Percentiles rank a stretch among this genome's conserved stretches.
These are phyloP conservation scores for Trachelus tabidus DNA, from an alignment of 2,888 invertebrate species.

Conservation along the genomic window DNA sequence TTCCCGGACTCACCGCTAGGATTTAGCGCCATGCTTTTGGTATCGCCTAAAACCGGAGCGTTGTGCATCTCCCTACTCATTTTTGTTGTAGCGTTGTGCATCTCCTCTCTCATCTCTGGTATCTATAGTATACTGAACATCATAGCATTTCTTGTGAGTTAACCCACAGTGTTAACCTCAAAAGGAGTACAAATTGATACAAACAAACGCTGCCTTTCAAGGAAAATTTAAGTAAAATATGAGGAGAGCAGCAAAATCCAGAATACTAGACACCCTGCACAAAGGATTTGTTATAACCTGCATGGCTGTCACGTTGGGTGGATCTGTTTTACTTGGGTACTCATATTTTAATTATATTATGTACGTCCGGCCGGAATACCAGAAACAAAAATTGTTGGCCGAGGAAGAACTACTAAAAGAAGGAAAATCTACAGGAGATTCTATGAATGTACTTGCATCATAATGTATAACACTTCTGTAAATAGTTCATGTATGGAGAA, in stretches of 20 bases:
- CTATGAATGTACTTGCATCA: slow-evolving; percentile 11
- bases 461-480: neutral
- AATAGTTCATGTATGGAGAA: neutral
- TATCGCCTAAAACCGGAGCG: too few species aligned
- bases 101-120: too few species aligned
- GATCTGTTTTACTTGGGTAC: slow-evolving; percentile 59
- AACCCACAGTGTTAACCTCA: neutral
- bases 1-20: too few species aligned
- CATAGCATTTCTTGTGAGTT: neutral
- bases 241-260: slow-evolving; percentile 66
- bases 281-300: slow-evolving; percentile 67
- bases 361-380: slow-evolving; percentile 63
- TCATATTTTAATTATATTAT: slow-evolving; percentile 67
- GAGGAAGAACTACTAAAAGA: slow-evolving; percentile 68
- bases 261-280: slow-evolving; percentile 68
- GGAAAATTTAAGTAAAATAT: slow-evolving; percentile 44
- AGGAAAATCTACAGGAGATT: slow-evolving; percentile 51
- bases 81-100: too few species aligned
- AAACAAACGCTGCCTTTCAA: neutral
- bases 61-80: too few species aligned
- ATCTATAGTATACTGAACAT: too few species aligned
- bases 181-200: neutral
- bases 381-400: slow-evolving; percentile 60
- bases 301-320: slow-evolving; percentile 66
- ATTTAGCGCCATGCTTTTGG: too few species aligned